Percentiles rank a stretch among this genome's conserved stretches.
Conservation (phyloP, 1,140 invertebrate genomes). For the Papilio dardanus region DNA sequence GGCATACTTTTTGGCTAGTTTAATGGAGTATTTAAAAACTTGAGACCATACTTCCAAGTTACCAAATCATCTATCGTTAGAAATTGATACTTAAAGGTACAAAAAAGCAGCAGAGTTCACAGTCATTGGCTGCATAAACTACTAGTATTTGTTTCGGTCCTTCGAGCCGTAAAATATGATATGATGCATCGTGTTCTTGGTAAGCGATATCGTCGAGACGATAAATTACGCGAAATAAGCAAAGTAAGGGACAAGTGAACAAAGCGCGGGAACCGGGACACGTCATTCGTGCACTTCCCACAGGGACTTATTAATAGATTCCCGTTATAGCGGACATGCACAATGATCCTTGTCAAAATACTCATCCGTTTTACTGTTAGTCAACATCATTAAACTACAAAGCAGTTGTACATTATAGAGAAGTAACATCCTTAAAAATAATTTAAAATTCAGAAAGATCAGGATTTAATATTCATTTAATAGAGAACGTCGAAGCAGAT, state of each 20-base stretch:
- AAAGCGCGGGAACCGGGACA: conserved; percentile 35
- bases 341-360: conserved; percentile 35
- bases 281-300: conserved; percentile 34
- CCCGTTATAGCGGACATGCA: not conserved
- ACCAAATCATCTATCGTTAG: not conserved
- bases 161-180: conserved; percentile 10
- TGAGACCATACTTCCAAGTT: not conserved
- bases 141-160: not conserved
- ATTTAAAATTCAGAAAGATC: no score
- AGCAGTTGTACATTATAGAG: not conserved
- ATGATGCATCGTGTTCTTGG: conserved; percentile 26
- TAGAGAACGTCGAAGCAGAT: no score
- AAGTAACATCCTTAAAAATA: not conserved
- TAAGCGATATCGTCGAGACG: conserved; percentile 10
- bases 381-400: not conserved
- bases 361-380: conserved; percentile 5
- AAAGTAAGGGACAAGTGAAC: conserved; percentile 18
- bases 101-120: not conserved
- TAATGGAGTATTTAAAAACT: no score
- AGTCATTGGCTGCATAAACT: not conserved
- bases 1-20: no score
- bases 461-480: no score
- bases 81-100: not conserved
- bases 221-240: conserved; percentile 31
- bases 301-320: conserved; percentile 33